Conservation (phyloP, 2,797 vertebrate genomes). For the Halcyon badia region DNA sequence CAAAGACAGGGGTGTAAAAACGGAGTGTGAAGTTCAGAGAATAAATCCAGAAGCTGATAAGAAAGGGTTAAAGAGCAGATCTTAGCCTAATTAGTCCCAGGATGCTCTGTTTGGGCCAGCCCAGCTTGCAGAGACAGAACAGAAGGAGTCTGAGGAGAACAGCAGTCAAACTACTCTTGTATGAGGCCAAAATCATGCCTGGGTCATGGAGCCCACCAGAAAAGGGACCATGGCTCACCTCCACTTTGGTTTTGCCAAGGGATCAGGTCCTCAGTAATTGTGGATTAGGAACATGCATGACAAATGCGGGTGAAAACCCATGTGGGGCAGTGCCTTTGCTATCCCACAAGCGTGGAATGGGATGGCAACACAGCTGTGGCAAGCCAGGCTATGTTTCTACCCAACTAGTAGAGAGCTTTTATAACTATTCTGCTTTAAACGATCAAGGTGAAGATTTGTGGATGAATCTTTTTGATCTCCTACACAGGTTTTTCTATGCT, state of each 20-base stretch:
- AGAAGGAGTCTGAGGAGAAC: neutral
- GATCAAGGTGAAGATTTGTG: neutral
- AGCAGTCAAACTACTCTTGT: neutral
- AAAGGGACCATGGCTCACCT: neutral
- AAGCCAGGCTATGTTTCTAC: fast-evolving
- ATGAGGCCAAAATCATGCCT: neutral
- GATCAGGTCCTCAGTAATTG: neutral
- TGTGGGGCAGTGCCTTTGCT: neutral
- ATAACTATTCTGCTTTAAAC: neutral
- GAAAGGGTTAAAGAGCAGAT: neutral
- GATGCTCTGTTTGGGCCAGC: neutral
- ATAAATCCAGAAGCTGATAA: neutral
- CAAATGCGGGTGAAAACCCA: neutral
- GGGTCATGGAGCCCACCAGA: neutral
- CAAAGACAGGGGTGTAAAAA: neutral
- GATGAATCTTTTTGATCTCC: neutral
- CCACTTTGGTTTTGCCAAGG: neutral
- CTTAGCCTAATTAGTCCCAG: neutral
- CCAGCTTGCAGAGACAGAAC: neutral
- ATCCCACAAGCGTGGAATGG: neutral
- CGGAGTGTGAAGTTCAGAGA: neutral
- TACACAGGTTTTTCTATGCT: neutral
- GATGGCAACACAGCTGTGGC: neutral
- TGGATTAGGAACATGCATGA: neutral
- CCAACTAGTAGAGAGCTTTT: neutral